Base-by-base conservation (phyloP, 1,140 invertebrate genomes). In the Acromyrmex charruanus region DNA sequence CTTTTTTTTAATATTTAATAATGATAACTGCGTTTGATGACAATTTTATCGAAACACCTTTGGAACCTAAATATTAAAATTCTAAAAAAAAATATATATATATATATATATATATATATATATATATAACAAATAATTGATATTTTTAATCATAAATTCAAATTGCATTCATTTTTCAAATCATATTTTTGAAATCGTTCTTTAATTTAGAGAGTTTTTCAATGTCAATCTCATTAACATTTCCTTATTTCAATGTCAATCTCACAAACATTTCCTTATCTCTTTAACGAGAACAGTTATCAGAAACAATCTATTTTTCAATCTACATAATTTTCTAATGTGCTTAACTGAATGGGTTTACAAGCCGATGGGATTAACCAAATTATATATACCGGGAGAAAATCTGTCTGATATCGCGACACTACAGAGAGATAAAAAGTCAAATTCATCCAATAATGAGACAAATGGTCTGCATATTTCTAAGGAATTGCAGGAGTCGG, bases 381-480 rank as follows among this genome's bases (percentile, higher is more conserved):
- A 98, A 0, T 94, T 99, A 0, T 98, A 98, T 93, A 96, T 99
- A 58, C 98, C 98, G 3, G 96, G 96, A 74, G 98, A 98, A 93
- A 97, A 97, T 21, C 94, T 96, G 18, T 92, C 96, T 18, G 25
- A 77, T 39, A 44, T 49, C 6, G 21, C 9, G 7, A 21, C 53
- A 16, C 3, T 81, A 66, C 63, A 80, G 39, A 85, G 65, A 39
- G 39, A 84, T 35, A 21, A 63, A 85, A 87, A 51, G 6, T 31
- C 61, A 12, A 63, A n/a, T 9, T 12, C 85, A 4, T 61, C 21
- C 0, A 9, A 49, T 12, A 49, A 49, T 49, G 75, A 89, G 18
- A 77, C 79, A 66, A 84, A 81, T 61, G 7, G 14, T 7, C 69
- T 14, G 4, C 14, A 35, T 35, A 0, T 61, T 35, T 61, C 25